These are phyloP conservation scores for Synanthedon myopaeformis DNA, from an alignment of 2,888 invertebrate species.

Conservation along the genomic window DNA sequence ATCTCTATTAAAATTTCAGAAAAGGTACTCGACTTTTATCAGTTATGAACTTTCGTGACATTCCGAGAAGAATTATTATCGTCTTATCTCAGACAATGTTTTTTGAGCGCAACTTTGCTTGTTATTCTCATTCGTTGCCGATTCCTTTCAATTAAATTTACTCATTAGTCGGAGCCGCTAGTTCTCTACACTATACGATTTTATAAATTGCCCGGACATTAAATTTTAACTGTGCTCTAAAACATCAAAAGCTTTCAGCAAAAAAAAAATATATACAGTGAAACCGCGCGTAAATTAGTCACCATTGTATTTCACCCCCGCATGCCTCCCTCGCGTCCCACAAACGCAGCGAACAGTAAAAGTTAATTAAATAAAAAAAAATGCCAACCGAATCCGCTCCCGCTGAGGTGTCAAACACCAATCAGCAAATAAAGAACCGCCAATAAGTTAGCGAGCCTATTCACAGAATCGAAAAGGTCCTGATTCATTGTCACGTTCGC, in stretches of 20 bases:
- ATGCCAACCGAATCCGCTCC: slow-evolving; percentile 46
- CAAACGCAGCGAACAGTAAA: slow-evolving; percentile 37
- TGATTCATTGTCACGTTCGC: slow-evolving; percentile 66
- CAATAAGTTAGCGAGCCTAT: slow-evolving; percentile 64
- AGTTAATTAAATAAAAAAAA: slow-evolving; percentile 61
- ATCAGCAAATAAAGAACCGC: slow-evolving; percentile 63
- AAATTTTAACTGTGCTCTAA: not conserved
- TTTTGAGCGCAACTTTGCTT: slow-evolving; percentile 38
- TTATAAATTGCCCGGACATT: not conserved
- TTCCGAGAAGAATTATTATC: slow-evolving; percentile 66
- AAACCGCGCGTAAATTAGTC: slow-evolving; percentile 52
- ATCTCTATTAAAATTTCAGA: slow-evolving; percentile 65
- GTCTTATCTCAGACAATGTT: slow-evolving; percentile 51
- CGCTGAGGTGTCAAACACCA: slow-evolving; percentile 59
- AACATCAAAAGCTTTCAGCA: not conserved
- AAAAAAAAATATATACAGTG: slow-evolving; percentile 7
- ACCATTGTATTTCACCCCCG: slow-evolving; percentile 41
- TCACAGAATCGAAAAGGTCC: slow-evolving; percentile 60
- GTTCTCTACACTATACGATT: not conserved
- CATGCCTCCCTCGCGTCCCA: slow-evolving; percentile 22
- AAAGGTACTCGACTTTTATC: slow-evolving; percentile 65
- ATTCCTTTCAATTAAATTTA: slow-evolving; percentile 42
- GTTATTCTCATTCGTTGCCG: slow-evolving; percentile 27
- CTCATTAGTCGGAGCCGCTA: not conserved
- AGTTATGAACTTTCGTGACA: slow-evolving; percentile 67